Conservation (phyloP, 1,140 invertebrate genomes). For the Maconellicoccus hirsutus region DNA sequence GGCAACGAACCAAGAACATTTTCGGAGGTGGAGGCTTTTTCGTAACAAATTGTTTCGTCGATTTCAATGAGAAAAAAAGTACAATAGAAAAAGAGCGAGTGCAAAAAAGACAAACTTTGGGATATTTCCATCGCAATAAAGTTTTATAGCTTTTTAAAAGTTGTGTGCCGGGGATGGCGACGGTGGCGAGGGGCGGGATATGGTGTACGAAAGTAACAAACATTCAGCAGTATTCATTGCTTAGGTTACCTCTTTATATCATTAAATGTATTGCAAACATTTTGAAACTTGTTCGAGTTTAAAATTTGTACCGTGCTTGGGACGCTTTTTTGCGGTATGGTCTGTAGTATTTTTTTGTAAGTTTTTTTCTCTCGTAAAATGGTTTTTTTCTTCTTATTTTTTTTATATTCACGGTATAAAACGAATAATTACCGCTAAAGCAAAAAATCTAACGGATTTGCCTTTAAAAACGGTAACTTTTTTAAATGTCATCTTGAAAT, state of each 20-base stretch:
- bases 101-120: neutral
- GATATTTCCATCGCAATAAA: neutral
- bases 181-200: too few relatives aligned
- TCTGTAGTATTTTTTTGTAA: too few relatives aligned
- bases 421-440: too few relatives aligned
- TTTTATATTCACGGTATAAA: too few relatives aligned
- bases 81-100: neutral
- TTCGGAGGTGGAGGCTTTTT: neutral
- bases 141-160: constrained; percentile 3
- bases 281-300: neutral
- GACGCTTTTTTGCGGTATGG: too few relatives aligned
- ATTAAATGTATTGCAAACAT: constrained; percentile 6
- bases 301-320: neutral
- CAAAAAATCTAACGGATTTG: too few relatives aligned
- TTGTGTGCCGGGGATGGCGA: neutral
- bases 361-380: too few relatives aligned
- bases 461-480: too few relatives aligned
- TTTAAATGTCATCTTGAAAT: too few relatives aligned
- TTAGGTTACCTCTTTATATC: neutral
- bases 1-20: too few relatives aligned
- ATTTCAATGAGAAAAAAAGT: neutral
- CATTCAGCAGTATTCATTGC: neutral
- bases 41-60: neutral
- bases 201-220: neutral
- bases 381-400: too few relatives aligned